phyloP scores from a whole-genome alignment of 2,888 invertebrate genomes.

The Endomychus coccineus region DNA sequence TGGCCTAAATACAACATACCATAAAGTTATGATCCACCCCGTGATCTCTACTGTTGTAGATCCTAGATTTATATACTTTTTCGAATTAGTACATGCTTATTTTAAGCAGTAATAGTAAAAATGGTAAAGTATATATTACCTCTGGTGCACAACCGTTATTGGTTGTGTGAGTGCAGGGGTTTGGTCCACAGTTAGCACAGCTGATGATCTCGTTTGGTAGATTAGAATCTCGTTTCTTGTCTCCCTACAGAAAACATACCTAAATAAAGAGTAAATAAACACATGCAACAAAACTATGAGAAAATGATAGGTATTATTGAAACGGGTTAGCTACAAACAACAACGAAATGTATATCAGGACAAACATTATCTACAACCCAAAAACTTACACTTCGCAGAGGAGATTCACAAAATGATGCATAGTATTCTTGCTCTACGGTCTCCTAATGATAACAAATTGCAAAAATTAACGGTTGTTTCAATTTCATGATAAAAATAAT shows the following conservation, averaged over 20 bases:
- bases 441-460: slow-evolving; percentile 32
- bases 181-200: slow-evolving; percentile 74
- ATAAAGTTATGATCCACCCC: no score
- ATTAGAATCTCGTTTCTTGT: slow-evolving; percentile 76
- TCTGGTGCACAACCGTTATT: slow-evolving; percentile 83
- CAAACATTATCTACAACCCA: not conserved
- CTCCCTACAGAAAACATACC: slow-evolving; percentile 52
- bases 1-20: no score
- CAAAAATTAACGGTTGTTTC: not conserved
- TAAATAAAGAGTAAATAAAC: not conserved
- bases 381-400: slow-evolving; percentile 32
- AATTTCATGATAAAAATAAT: not conserved
- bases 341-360: not conserved
- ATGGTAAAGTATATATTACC: slow-evolving; percentile 47
- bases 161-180: slow-evolving; percentile 77
- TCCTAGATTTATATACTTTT: no score
- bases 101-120: no score
- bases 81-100: no score
- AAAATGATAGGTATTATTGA: no score
- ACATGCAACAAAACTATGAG: no score
- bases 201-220: slow-evolving; percentile 73
- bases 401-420: slow-evolving; percentile 39
- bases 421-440: slow-evolving; percentile 40
- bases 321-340: not conserved
- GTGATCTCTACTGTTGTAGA: no score